A percentile compares a stretch with the other conserved stretches of the same genome.
Conservation (phyloP, 2,113 vertebrate species). For the Calidris pygmaea region DNA sequence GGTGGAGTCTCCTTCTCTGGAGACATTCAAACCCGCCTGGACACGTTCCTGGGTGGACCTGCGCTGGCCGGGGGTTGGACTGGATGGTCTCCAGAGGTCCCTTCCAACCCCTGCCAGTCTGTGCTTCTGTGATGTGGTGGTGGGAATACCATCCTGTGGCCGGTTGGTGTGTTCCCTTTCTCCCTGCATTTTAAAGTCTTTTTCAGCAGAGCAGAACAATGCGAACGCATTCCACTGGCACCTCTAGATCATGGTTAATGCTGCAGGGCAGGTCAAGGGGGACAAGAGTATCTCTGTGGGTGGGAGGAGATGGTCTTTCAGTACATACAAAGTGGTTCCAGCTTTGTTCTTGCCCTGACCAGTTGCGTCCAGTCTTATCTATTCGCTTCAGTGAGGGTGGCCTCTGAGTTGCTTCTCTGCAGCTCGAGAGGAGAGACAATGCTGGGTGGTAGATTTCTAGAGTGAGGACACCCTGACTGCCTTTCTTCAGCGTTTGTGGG, state of each 20-base stretch:
- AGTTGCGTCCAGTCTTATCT: not conserved
- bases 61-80: no score
- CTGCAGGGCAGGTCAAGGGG: not conserved
- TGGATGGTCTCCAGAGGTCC: no score
- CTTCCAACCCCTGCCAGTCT: no score
- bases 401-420: not conserved
- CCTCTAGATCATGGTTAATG: accelerated
- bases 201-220: not conserved
- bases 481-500: not conserved
- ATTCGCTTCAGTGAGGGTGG: not conserved
- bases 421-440: not conserved
- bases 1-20: no score
- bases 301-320: not conserved
- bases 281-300: not conserved
- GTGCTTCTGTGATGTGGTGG: not conserved
- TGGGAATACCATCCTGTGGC: not conserved
- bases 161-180: not conserved
- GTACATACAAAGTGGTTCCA: not conserved
- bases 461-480: accelerated
- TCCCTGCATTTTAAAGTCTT: not conserved
- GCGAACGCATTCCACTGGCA: not conserved
- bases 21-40: no score
- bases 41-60: no score
- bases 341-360: not conserved
- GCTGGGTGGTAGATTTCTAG: not conserved